These are phyloP conservation scores for Panurus biarmicus DNA, from an alignment of 2,113 vertebrate genomes.

Conservation along the genomic window DNA sequence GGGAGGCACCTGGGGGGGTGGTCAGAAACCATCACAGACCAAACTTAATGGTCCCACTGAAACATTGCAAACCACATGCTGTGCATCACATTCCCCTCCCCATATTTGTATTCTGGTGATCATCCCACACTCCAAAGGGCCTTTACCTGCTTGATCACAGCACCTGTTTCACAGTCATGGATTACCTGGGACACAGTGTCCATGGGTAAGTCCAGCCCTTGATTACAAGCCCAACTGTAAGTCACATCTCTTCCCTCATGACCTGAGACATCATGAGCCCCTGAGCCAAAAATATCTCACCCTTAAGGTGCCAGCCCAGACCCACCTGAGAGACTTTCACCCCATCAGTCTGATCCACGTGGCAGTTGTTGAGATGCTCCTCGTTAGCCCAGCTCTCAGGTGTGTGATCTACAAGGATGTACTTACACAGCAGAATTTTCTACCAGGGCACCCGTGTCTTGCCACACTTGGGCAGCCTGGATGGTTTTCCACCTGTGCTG, in stretches of 20 bases:
- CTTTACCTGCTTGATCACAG: background rate
- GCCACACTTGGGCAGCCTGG: background rate
- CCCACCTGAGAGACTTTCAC: background rate
- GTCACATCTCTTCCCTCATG: no score
- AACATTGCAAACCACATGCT: background rate
- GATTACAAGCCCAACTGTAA: background rate
- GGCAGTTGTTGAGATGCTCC: no score
- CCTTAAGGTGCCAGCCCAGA: background rate
- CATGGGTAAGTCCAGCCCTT: background rate
- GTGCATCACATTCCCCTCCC: background rate
- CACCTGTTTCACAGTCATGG: background rate
- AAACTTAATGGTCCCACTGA: background rate
- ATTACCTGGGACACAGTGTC: background rate
- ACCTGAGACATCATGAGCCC: no score
- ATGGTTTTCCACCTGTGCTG: background rate
- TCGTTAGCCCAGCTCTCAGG: background rate
- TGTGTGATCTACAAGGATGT: background rate
- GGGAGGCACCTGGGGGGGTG: background rate
- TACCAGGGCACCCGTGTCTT: no score
- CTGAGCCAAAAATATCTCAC: background rate
- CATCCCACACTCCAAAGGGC: no score
- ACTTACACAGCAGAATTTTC: background rate
- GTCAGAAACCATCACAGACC: background rate
- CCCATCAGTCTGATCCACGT: background rate
- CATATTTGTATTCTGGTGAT: background rate